Evolutionary conservation across 2,797 vertebrate species (phyloP).

Genomic region (Discoglossus pictus): DNA sequence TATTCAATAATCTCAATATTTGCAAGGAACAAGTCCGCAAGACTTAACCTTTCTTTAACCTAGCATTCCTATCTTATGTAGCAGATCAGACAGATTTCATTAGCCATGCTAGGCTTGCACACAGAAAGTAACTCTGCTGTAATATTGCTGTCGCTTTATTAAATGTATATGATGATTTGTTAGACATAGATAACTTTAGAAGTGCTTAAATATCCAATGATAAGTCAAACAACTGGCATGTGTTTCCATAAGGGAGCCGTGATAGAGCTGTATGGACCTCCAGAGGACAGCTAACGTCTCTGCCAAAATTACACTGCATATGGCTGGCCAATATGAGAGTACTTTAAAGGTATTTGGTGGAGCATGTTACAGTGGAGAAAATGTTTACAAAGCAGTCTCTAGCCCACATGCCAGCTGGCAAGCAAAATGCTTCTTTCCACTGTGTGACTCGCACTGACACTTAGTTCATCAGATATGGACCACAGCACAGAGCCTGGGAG

Average conservation of each 20-base stretch:
- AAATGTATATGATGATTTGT: slow-evolving; percentile 26
- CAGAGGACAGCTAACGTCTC: slow-evolving; percentile 16
- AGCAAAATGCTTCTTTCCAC: not conserved
- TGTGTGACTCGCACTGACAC: not conserved
- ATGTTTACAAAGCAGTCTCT: slow-evolving; percentile 11
- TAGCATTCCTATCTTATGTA: not conserved
- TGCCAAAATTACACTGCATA: slow-evolving; percentile 17
- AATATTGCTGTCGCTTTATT: slow-evolving; percentile 25
- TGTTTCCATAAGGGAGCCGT: not conserved
- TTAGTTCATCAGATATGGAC: not conserved
- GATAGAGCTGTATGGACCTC: slow-evolving; percentile 16
- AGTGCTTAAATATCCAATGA: slow-evolving; percentile 4
- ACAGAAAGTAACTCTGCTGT: not conserved
- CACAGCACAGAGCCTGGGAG: too few relatives aligned
- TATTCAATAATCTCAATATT: too few relatives aligned
- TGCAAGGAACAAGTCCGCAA: too few relatives aligned
- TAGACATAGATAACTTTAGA: not conserved
- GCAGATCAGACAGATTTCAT: not conserved
- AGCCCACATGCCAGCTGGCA: slow-evolving; percentile 5
- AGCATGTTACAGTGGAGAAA: slow-evolving; percentile 4
- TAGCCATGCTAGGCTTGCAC: not conserved
- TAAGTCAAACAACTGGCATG: slow-evolving; percentile 15
- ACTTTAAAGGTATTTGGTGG: slow-evolving; percentile 4
- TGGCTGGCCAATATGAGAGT: slow-evolving; percentile 17
- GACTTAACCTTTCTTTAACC: too few relatives aligned